Percentiles rank a stretch among this genome's conserved stretches.
These are phyloP conservation scores for Loxodonta africana DNA, from an alignment of 2,113 vertebrate genomes.

Conservation along the genomic window DNA sequence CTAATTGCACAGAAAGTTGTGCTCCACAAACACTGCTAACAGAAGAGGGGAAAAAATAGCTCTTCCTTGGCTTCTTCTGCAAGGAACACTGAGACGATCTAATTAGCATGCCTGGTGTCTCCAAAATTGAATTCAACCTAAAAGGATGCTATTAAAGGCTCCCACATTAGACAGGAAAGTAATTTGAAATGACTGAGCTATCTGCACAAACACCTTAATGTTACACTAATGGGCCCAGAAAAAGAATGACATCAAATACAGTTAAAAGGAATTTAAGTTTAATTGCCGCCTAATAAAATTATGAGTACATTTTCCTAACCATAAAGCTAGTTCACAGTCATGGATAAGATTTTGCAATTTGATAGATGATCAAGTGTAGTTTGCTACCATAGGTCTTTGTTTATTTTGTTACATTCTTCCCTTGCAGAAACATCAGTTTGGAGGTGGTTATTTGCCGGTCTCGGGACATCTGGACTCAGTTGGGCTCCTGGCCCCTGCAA, in stretches of 20 bases:
- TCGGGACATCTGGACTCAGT: neutral
- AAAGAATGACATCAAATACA: constrained; percentile 85
- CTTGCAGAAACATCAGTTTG: neutral
- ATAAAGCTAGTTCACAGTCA: constrained; percentile 80
- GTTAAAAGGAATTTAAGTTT: constrained; percentile 87
- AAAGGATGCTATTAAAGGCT: constrained; percentile 90
- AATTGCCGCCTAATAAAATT: constrained; percentile 88
- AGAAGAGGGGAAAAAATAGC: constrained; percentile 75
- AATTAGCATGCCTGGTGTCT: constrained; percentile 88
- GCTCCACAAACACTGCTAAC: constrained; percentile 69
- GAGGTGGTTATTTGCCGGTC: neutral
- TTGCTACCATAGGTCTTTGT: neutral
- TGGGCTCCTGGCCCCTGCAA: neutral
- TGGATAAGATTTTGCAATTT: constrained; percentile 61
- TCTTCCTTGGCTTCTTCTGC: constrained; percentile 76
- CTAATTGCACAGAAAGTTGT: constrained; percentile 72
- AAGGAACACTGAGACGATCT: constrained; percentile 83
- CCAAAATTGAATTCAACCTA: constrained; percentile 91
- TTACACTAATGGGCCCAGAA: constrained; percentile 85
- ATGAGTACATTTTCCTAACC: constrained; percentile 83
- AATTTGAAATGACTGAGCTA: constrained; percentile 89
- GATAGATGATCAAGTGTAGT: constrained; percentile 77
- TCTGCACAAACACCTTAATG: constrained; percentile 90
- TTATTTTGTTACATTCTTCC: neutral
- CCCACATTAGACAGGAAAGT: constrained; percentile 88